phyloP scores from a whole-genome alignment of 2,113 vertebrate species.

The Leptocoma aspasia region DNA sequence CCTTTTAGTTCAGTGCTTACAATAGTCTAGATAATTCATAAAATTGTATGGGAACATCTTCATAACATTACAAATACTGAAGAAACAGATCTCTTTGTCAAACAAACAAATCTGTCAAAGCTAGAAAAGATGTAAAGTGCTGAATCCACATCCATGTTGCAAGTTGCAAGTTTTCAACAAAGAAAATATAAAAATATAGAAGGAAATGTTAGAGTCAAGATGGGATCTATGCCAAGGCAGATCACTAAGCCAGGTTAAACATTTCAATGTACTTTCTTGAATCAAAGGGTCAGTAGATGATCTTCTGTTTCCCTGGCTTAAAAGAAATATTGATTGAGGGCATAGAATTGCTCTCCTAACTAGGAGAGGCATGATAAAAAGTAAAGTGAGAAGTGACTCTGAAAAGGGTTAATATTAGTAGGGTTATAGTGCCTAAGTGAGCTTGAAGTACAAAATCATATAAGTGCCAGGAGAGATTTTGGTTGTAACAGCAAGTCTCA shows the following conservation, averaged over 20 bases:
- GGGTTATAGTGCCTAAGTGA: neutral
- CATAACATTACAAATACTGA: neutral
- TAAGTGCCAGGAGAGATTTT: neutral
- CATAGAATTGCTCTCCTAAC: neutral
- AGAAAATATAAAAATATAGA: neutral
- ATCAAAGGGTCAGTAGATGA: neutral
- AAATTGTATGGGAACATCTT: neutral
- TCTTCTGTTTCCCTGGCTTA: neutral
- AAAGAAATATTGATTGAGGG: neutral
- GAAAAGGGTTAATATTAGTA: neutral
- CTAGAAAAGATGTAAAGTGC: neutral
- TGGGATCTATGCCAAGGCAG: neutral
- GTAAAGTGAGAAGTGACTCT: neutral
- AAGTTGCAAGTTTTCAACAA: neutral
- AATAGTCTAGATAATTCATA: neutral
- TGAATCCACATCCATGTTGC: neutral
- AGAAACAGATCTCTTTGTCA: neutral
- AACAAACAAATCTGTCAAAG: neutral
- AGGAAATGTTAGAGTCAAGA: neutral
- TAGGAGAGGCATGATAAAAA: neutral
- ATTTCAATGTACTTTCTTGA: neutral
- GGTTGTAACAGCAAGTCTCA: neutral
- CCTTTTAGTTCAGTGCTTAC: neutral
- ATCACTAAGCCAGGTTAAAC: neutral
- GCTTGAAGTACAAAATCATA: neutral